Conservation (phyloP, 2,797 vertebrate genomes). For the Thamnophis elegans region DNA sequence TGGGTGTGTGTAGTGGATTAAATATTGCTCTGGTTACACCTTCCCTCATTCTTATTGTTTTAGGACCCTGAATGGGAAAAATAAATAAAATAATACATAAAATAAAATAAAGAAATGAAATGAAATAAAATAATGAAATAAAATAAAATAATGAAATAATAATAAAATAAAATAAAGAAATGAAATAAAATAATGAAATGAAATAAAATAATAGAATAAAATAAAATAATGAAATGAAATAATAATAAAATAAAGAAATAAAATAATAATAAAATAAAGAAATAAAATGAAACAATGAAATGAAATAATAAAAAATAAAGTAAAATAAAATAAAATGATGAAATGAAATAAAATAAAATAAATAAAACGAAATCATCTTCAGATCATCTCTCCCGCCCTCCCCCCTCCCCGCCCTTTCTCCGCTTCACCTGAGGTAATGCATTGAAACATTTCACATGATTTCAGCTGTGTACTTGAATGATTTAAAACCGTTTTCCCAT, state of each 20-base stretch:
- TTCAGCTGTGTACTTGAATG: conserved; percentile 57
- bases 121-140: too few relatives aligned
- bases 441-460: conserved; percentile 66
- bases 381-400: background rate
- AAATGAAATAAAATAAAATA: too few relatives aligned
- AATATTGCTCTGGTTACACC: conserved; percentile 50
- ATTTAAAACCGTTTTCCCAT: conserved; percentile 65
- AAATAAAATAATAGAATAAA: background rate
- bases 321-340: too few relatives aligned
- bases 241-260: too few relatives aligned
- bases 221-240: background rate
- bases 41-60: conserved; percentile 57
- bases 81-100: background rate
- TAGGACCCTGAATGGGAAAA: conserved; percentile 56
- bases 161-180: too few relatives aligned
- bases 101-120: too few relatives aligned
- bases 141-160: too few relatives aligned
- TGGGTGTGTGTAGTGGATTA: conserved; percentile 40
- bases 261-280: too few relatives aligned
- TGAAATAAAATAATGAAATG: too few relatives aligned
- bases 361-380: background rate
- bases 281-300: too few relatives aligned
- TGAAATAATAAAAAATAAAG: too few relatives aligned
- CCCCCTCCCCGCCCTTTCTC: conserved; percentile 18
- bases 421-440: conserved; percentile 55